Conservation (phyloP, 2,113 vertebrate genomes). For the Microcebus tavaratra region DNA sequence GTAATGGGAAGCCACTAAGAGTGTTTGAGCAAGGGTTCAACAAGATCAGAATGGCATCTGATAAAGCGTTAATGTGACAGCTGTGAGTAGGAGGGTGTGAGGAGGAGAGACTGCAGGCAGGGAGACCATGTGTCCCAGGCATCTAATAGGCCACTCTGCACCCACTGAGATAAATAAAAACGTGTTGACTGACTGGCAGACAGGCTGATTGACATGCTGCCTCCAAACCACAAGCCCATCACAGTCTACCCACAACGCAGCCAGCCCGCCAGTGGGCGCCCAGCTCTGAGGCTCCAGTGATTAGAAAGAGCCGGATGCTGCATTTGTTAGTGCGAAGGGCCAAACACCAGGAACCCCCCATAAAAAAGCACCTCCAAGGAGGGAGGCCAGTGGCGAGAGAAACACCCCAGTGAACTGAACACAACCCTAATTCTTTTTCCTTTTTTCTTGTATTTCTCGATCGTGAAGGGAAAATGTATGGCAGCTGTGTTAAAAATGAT, state of each 20-base stretch:
- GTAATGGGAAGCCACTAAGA: background rate
- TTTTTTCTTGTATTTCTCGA: background rate
- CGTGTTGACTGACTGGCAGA: slow-evolving; percentile 69
- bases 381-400: background rate
- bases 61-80: slow-evolving; percentile 54
- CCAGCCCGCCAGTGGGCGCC: background rate
- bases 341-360: background rate
- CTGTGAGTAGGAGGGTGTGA: slow-evolving; percentile 51
- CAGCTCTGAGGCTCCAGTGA: background rate
- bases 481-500: slow-evolving; percentile 40
- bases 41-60: background rate
- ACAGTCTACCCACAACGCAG: background rate
- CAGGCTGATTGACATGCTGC: slow-evolving; percentile 56
- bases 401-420: background rate
- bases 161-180: slow-evolving; percentile 71
- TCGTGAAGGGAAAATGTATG: background rate
- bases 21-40: slow-evolving; percentile 20
- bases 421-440: background rate
- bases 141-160: slow-evolving; percentile 12
- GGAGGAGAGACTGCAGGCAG: background rate
- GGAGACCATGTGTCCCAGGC: background rate
- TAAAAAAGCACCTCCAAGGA: background rate
- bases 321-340: background rate
- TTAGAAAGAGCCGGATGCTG: background rate
- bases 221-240: slow-evolving; percentile 42